Base-by-base conservation (phyloP, 2,113 vertebrate species). In the Burhinus bistriatus region DNA sequence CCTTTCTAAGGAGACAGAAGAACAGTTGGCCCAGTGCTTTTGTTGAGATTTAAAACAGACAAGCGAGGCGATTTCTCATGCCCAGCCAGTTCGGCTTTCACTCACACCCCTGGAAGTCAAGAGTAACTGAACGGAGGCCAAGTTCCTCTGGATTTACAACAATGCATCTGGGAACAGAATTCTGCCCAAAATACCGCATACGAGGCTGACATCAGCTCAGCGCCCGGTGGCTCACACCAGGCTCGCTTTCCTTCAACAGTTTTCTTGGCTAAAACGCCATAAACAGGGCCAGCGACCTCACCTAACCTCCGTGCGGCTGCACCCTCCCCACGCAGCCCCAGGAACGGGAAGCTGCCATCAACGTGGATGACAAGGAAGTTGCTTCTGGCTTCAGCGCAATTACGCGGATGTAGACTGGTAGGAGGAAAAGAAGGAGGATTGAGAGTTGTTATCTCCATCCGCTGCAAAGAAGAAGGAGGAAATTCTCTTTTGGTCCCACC, bases 291-390 rank as follows among this genome's bases (percentile, higher is more conserved):
- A 2, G 55, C 1, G 57, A 54, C 64, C 83, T 81, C 7, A 0
- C 52, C 88, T 57, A 5, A 29, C 81, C 65, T 52, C 54, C 0
- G 3, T 10, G 49, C 0, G 27, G 70, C 71, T 40, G 59, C n/a
- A 9, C 52, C 61, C 61, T 34, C 19, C 0, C 38, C 14, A 0
- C 0, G 0, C 3, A 2, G 30, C 57, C 57, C 22, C 1, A 7
- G 32, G 54, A 76, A 32, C 0, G 19, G 79, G 88, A n/a, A 55
- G 49, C 64, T 55, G 57, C 72, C 25, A 2, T 44, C 52, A 1
- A 2, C 3, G 7, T 5, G 61, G 68, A 40, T 7, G 1, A 30
- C 5, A 4, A 62, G 58, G 85, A 71, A 38, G 36, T 16, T 3
- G 5, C 62, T 57, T 9, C 62, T 16, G 68, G 62, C 49, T 69